Evolutionary conservation across 2,888 invertebrate genomes (phyloP), one percentile per base, ranked within the genome.

Genomic region (Xanthorhoe designata): DNA sequence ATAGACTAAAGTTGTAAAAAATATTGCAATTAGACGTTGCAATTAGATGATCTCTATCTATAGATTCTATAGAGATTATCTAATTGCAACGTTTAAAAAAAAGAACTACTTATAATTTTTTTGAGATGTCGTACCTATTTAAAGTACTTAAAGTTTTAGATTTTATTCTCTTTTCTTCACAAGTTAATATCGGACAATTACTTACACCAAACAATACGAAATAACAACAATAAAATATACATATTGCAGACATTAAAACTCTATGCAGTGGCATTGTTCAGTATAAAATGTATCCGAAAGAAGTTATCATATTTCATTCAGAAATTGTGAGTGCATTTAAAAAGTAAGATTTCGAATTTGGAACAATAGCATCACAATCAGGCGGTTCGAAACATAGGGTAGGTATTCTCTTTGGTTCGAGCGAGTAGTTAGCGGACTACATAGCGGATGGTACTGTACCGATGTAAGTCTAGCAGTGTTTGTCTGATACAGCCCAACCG

Each of bases 281-380:
- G 6, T 19, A 55, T 32, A 56, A 58, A 50, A 60, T 5, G 53
- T 57, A 61, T 61, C 53, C 61, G 52, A 64, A 55, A 45, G 63
- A 61, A 57, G 52, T 64, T 67, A 57, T 58, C 64, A 68, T 68
- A 57, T 61, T 57, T 68, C 68, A 53, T 51, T 24, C 59, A 51
- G 50, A 59, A 47, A 59, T 51, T 51, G 38, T 52, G 63, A 50
- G 52, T 63, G 61, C 57, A 64, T 57, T 64, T 61, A 61, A 64
- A 67, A 67, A 68, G 68, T 63, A 61, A 60, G 42, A 56, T 52
- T 61, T 58, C 57, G 53, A 50, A 68, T 68, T 68, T 51, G 61
- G 68, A 58, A 64, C 64, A 64, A 64, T 59, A 57, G 57, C 57
- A 24, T 47, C 15, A 24, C 50, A 65, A 60, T 60, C 60, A 51